Evolutionary conservation across 2,113 vertebrate genomes (phyloP).

Genomic region (Apaloderma vittatum): DNA sequence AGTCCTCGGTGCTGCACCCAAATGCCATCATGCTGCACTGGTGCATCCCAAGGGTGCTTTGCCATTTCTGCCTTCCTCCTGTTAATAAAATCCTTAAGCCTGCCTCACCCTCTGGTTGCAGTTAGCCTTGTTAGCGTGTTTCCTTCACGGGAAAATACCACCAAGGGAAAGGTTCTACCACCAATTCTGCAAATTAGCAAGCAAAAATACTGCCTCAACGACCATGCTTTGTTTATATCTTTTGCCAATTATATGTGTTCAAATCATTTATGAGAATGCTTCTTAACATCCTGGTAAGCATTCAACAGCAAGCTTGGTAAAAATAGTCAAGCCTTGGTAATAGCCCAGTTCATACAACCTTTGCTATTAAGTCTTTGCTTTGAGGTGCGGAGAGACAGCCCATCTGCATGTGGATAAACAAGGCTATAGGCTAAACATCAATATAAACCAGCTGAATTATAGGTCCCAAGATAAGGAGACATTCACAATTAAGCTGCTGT

Average conservation of each 20-base stretch:
- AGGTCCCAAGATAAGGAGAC: neutral
- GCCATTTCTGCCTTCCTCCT: neutral
- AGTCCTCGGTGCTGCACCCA: neutral
- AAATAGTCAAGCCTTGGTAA: constrained; percentile 39
- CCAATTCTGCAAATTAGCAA: neutral
- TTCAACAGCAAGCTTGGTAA: neutral
- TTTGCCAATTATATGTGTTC: constrained; percentile 25
- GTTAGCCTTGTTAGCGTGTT: neutral
- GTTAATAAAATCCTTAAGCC: neutral
- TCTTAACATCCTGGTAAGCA: neutral
- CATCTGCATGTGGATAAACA: neutral
- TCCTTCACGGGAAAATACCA: constrained; percentile 9
- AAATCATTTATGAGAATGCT: constrained; percentile 5
- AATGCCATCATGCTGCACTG: rapidly evolving
- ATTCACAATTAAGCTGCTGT: neutral
- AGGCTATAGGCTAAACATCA: neutral
- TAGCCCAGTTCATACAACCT: neutral
- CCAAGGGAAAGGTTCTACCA: constrained; percentile 1
- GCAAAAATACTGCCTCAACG: neutral
- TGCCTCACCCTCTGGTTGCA: neutral
- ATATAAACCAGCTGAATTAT: neutral
- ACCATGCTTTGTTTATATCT: constrained; percentile 2
- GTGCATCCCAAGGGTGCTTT: rapidly evolving
- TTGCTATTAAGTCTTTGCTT: neutral
- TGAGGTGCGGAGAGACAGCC: neutral